phyloP scores from a whole-genome alignment of 2,888 invertebrate genomes.

The Megastigmus dorsalis region DNA sequence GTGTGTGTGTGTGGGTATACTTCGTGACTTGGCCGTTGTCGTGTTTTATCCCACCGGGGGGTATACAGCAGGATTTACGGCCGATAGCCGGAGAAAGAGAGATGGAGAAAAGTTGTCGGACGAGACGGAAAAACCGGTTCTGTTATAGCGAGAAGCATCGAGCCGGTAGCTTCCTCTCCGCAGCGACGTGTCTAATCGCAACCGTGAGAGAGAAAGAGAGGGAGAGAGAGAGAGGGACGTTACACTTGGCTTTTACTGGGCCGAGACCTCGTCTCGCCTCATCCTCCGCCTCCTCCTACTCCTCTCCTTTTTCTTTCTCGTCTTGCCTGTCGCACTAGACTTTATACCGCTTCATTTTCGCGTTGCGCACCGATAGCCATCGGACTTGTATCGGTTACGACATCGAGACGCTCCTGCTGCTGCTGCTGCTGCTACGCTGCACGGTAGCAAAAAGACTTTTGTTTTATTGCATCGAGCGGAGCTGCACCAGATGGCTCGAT shows the following conservation, averaged over 20 bases:
- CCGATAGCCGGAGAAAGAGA: slow-evolving; percentile 3
- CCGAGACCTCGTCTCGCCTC: slow-evolving; percentile 25
- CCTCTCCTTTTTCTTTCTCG: neutral
- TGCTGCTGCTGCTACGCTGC: neutral
- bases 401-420: neutral
- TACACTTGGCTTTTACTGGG: slow-evolving; percentile 39
- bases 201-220: neutral
- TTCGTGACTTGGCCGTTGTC: slow-evolving; percentile 22
- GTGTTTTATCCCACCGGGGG: slow-evolving; percentile 17
- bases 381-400: slow-evolving; percentile 21
- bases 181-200: slow-evolving; percentile 35
- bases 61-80: neutral
- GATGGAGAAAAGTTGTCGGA: neutral
- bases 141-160: neutral
- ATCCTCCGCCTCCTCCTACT: neutral
- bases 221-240: slow-evolving; percentile 9
- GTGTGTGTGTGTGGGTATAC: neutral
- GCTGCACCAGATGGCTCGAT: slow-evolving; percentile 9
- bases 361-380: slow-evolving; percentile 21
- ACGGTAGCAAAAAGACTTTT: neutral
- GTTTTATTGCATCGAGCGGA: neutral
- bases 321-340: neutral
- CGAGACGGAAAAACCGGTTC: slow-evolving; percentile 28
- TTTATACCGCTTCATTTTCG: slow-evolving; percentile 25
- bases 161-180: neutral